These are phyloP conservation scores for Erebia palarica DNA, from an alignment of 2,888 invertebrate genomes.

Conservation along the genomic window DNA sequence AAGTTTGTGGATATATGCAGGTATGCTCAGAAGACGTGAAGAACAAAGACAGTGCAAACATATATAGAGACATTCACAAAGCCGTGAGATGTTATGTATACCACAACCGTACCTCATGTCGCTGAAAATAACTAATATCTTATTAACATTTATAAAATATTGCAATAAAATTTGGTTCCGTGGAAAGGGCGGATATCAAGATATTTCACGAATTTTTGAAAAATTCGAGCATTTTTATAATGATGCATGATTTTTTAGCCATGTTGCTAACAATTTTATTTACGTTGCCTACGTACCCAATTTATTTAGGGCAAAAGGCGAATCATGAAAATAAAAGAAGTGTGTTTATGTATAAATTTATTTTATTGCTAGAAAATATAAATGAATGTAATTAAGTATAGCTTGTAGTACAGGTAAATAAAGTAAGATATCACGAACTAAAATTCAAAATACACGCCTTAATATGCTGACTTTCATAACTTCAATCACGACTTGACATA, in stretches of 20 bases:
- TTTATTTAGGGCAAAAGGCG: background rate
- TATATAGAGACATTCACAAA: constrained; percentile 51
- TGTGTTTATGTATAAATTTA: background rate
- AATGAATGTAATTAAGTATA: background rate
- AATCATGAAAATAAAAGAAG: background rate
- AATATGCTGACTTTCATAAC: background rate
- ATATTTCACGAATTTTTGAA: background rate
- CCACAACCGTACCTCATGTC: constrained; percentile 53
- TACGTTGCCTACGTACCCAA: too few relatives aligned
- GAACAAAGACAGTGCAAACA: constrained; percentile 71
- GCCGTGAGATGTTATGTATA: constrained; percentile 47
- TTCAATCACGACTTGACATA: background rate
- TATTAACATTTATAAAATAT: background rate
- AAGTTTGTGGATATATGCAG: background rate
- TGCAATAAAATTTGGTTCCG: background rate
- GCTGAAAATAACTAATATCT: constrained; percentile 51
- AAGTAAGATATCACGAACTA: background rate
- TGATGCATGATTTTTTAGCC: too few relatives aligned
- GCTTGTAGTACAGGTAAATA: background rate
- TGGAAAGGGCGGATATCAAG: constrained; percentile 3
- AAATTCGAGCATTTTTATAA: background rate
- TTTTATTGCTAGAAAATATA: background rate
- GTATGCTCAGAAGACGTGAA: constrained; percentile 22
- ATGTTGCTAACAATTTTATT: too few relatives aligned
- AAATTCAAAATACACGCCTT: background rate